Base-by-base conservation (phyloP, 2,113 vertebrate species). In the Anolis sagrei region DNA sequence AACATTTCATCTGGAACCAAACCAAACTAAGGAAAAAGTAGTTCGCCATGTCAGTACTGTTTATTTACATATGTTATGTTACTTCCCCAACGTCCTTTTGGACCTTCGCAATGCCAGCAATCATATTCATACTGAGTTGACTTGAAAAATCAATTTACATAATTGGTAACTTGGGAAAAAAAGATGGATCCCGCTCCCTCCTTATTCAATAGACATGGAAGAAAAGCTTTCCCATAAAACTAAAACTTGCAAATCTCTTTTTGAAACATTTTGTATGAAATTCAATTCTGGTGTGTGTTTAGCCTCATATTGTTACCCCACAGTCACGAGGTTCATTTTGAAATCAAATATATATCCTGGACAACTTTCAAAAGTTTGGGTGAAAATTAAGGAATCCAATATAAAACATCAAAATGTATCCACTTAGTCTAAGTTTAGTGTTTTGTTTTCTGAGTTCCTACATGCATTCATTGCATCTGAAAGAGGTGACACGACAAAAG, bases 1-100 rank as follows among this genome's bases (percentile, higher is more conserved):
- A 77, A 54, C 36, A 54, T 77, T 82, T 69, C 23, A 70, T 76
- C 79, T 76, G 79, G 74, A 70, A 70, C 64, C 75, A 66, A 76
- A n/a, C 29, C 13, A 61, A 62, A 39, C 16, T 49, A 61, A 61
- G 21, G 34, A 82, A 61, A 23, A 72, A 70, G 21, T 77, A 76
- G 21, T 61, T 69, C 11, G 69, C 25, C 64, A 58, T 44, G 79
- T 75, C 29, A 68, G 32, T 51, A n/a, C 21, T 75, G 16, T 34
- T 80, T 79, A 51, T 66, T 21, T 21, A 80, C 44, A 64, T 66
- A 51, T 64, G 32, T 81, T 29, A 86, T 29, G 34, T 34, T 68
- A 64, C 48, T 75, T 66, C 23, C 32, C 29, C 10, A 64, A 62
- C 39, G n/a, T 82, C 29, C 62, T 39, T 86, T 66, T 68, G 18